Conservation (phyloP, 1,140 invertebrate genomes). For the Caenorhabditis elegans region DNA sequence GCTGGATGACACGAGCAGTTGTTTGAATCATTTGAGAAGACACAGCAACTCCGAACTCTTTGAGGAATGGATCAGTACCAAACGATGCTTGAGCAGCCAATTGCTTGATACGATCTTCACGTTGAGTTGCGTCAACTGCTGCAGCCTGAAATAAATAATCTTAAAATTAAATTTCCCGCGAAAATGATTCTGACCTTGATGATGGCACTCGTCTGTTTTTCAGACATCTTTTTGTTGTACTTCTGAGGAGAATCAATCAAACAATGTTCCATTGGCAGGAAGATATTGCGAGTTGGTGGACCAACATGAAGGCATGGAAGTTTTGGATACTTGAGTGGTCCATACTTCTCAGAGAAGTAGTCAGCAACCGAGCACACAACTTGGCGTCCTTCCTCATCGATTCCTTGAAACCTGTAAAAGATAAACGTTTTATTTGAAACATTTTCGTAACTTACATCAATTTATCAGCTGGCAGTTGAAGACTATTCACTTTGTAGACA, state of each 20-base stretch:
- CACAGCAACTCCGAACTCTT: constrained; percentile 77
- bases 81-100: constrained; percentile 45
- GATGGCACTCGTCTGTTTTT: constrained; percentile 53
- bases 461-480: constrained; percentile 50
- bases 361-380: constrained; percentile 54
- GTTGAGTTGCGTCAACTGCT: constrained; percentile 56
- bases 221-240: constrained; percentile 58
- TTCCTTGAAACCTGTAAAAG: constrained; percentile 14
- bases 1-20: constrained; percentile 87
- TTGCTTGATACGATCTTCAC: constrained; percentile 53
- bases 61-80: constrained; percentile 52
- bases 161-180: no score
- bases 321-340: constrained; percentile 53
- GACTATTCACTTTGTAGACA: constrained; percentile 56
- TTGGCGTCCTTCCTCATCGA: constrained; percentile 17
- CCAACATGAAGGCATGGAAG: constrained; percentile 66
- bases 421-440: neutral
- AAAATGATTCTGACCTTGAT: constrained; percentile 43
- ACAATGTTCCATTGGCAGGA: constrained; percentile 66
- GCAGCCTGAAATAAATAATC: constrained; percentile 17
- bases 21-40: constrained; percentile 98
- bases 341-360: constrained; percentile 61
- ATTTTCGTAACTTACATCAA: constrained; percentile 37
- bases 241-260: constrained; percentile 61
- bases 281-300: constrained; percentile 49